phyloP scores from a whole-genome alignment of 2,797 vertebrate genomes.

The Lophotriccus pileatus region DNA sequence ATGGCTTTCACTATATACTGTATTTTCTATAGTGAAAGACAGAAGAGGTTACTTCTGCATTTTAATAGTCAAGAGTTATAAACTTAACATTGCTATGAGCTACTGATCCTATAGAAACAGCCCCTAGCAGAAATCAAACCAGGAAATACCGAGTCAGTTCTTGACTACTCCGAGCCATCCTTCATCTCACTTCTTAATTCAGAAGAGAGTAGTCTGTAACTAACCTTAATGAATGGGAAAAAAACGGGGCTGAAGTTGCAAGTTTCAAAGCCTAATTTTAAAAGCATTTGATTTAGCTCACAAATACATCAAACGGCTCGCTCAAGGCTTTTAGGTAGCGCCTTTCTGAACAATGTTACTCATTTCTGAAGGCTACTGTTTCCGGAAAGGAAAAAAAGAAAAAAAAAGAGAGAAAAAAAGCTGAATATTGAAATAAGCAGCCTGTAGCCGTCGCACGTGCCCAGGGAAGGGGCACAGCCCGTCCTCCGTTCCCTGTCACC shows the following conservation, averaged over 20 bases:
- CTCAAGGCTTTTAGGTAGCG: accelerated
- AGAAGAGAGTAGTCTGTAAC: not conserved
- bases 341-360: not conserved
- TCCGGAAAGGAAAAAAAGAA: not conserved
- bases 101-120: not conserved
- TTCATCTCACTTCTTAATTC: not conserved
- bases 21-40: not conserved
- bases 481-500: not conserved
- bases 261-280: not conserved
- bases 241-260: not conserved
- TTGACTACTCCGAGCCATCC: not conserved
- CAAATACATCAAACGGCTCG: not conserved
- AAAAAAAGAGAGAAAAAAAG: no score
- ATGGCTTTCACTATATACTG: not conserved
- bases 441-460: not conserved
- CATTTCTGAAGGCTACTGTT: not conserved
- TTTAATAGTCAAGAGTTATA: not conserved
- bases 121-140: not conserved
- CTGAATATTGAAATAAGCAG: not conserved
- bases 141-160: constrained; percentile 1
- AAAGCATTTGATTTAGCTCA: not conserved
- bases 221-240: not conserved
- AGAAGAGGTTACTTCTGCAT: not conserved
- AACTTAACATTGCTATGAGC: not conserved
- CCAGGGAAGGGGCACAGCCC: not conserved